These are phyloP conservation scores for Pachyuromys duprasi DNA, from an alignment of 2,797 vertebrate genomes.

Conservation along the genomic window DNA sequence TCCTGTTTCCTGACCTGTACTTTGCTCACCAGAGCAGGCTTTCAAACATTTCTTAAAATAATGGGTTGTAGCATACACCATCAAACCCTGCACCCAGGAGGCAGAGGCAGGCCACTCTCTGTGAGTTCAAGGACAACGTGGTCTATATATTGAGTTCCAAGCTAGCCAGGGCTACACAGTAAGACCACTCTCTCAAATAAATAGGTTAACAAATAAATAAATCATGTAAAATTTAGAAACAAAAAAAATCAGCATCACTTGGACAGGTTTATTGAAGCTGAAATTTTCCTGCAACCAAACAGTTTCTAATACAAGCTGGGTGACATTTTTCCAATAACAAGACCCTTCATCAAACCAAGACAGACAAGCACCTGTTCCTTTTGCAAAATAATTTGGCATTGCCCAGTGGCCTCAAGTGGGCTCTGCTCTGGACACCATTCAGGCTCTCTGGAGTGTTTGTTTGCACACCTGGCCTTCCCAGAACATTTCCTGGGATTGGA, in stretches of 20 bases:
- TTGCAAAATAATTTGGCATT: background rate
- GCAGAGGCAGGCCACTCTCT: background rate
- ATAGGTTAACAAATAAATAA: background rate
- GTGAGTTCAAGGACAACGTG: background rate
- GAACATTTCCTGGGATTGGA: slow-evolving; percentile 89
- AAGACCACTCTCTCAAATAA: background rate
- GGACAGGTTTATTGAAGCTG: slow-evolving; percentile 49
- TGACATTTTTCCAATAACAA: background rate
- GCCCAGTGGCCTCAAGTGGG: background rate
- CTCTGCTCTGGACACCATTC: background rate
- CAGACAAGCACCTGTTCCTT: too few relatives aligned
- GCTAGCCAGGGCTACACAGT: background rate
- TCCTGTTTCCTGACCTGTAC: background rate
- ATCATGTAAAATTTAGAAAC: background rate
- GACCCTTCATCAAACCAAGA: background rate
- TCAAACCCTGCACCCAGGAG: background rate
- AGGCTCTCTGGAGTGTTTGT: slow-evolving; percentile 91
- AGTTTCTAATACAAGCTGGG: background rate
- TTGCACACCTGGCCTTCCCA: slow-evolving; percentile 94
- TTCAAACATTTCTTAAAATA: background rate
- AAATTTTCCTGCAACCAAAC: background rate
- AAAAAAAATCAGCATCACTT: background rate
- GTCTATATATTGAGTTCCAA: background rate
- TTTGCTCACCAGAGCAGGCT: background rate
- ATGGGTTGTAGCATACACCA: background rate